Evolutionary conservation across 2,888 invertebrate genomes (phyloP), one percentile per base, ranked within the genome.

Genomic region (Desoria tigrina): DNA sequence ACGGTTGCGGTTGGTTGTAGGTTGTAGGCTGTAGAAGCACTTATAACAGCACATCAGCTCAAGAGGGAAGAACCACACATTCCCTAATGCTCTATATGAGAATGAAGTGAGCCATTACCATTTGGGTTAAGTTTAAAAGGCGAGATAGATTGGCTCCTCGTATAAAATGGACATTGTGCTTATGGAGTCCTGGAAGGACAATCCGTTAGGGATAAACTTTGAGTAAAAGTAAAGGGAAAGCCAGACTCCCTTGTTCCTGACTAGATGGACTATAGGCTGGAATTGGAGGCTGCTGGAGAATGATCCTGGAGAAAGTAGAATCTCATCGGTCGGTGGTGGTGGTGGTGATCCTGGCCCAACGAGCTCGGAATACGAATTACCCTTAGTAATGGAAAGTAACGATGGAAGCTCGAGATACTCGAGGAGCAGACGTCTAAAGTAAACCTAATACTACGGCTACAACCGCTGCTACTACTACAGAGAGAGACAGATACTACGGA

Each of bases 161-260:
- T 18, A 45, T 18, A 45, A 45, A 21, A 45, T 18, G 21, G 45
- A 45, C 16, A 21, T 45, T 45, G 45, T 45, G 45, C 32, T 32
- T 32, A 32, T 45, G 45, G 45, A 45, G n/a, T 18, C 45, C 9
- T 16, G 21, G 45, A 45, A 45, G 21, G n/a, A 21, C 16, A 45
- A 45, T 21, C 45, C 45, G 45, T 45, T 16, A 45, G 45, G 45
- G 21, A 45, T 45, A 45, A 45, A 45, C 45, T 45, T 45, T 45
- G 45, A 45, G 45, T 45, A 45, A 45, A 45, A 45, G 45, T 32
- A 32, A 32, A 32, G 32, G 11, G 32, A 32, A 32, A 32, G 32
- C 32, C 32, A 32, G n/a, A n/a, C n/a, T n/a, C n/a, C n/a, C n/a
- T n/a, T n/a, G n/a, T n/a, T n/a, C n/a, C n/a, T n/a, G n/a, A n/a